Percentiles rank a stretch among this genome's conserved stretches.
Evolutionary conservation across 2,888 invertebrate genomes (phyloP).

Genomic region (Parascotia fuliginaria): DNA sequence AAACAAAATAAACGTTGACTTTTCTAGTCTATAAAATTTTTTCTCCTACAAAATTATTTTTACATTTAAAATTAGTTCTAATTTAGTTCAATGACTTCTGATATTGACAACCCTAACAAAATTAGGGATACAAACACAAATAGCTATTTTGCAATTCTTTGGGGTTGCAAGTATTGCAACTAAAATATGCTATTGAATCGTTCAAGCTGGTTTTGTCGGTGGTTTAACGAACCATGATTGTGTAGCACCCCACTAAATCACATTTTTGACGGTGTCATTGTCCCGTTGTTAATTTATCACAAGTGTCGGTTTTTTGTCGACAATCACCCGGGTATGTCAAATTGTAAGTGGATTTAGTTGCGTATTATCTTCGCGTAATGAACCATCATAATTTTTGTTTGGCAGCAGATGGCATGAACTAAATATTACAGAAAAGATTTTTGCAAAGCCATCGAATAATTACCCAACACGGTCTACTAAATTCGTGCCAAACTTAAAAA

Average conservation of each 20-base stretch:
- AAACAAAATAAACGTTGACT: too few species aligned
- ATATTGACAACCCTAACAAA: constrained; percentile 37
- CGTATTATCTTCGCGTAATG: constrained; percentile 10
- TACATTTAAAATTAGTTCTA: too few species aligned
- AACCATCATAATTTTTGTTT: constrained; percentile 7
- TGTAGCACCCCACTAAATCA: constrained; percentile 71
- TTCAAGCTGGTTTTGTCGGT: constrained; percentile 59
- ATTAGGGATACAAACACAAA: constrained; percentile 55
- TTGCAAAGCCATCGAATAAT: constrained; percentile 15
- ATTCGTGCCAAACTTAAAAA: not conserved
- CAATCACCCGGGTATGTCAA: constrained; percentile 24
- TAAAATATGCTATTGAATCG: constrained; percentile 62
- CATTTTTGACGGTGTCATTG: constrained; percentile 68
- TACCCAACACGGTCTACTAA: constrained; percentile 23
- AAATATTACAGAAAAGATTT: not conserved
- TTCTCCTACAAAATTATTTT: too few species aligned
- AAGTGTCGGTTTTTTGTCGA: constrained; percentile 48
- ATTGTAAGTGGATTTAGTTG: constrained; percentile 28
- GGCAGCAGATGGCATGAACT: constrained; percentile 18
- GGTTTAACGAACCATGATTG: constrained; percentile 81
- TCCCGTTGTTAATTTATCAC: constrained; percentile 62
- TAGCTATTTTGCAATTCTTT: constrained; percentile 53
- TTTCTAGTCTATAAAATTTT: too few species aligned
- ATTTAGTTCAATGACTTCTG: too few species aligned
- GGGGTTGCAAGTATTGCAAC: constrained; percentile 52